Evolutionary conservation across 92 coral and sea anemone species (phyloP).

Genomic region (Scolanthus callimorphus): DNA sequence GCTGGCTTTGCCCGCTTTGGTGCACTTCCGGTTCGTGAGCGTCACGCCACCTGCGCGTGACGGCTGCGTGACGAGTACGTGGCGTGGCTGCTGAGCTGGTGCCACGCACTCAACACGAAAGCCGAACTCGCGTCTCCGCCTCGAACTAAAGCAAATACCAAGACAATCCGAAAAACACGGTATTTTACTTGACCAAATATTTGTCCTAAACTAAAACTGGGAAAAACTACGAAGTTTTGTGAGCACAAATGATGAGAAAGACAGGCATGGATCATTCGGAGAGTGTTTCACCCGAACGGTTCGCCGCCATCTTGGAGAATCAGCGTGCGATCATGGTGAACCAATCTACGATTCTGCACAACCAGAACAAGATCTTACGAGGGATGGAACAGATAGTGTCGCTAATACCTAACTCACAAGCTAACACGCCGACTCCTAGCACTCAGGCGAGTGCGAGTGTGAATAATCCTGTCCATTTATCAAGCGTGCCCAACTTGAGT

Average conservation of each 20-base stretch:
- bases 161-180: neutral
- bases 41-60: conserved; percentile 31
- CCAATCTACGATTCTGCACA: conserved; percentile 86
- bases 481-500: neutral
- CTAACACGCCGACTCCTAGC: conserved; percentile 17
- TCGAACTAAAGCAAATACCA: too few species aligned
- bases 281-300: conserved; percentile 73
- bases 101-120: conserved; percentile 63
- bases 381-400: conserved; percentile 77
- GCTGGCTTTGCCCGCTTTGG: neutral
- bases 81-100: conserved; percentile 66
- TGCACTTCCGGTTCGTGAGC: conserved; percentile 38
- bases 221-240: neutral
- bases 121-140: conserved; percentile 24
- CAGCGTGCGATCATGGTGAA: conserved; percentile 97
- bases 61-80: conserved; percentile 44
- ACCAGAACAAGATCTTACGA: conserved; percentile 87
- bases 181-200: too few species aligned
- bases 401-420: conserved; percentile 58
- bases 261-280: conserved; percentile 69
- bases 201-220: too few species aligned
- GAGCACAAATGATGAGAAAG: conserved; percentile 11
- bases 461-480: neutral
- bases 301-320: conserved; percentile 98
- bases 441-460: conserved; percentile 1